Base-by-base conservation (phyloP, 2,888 invertebrate species). In the Acanthococcus lagerstroemiae region DNA sequence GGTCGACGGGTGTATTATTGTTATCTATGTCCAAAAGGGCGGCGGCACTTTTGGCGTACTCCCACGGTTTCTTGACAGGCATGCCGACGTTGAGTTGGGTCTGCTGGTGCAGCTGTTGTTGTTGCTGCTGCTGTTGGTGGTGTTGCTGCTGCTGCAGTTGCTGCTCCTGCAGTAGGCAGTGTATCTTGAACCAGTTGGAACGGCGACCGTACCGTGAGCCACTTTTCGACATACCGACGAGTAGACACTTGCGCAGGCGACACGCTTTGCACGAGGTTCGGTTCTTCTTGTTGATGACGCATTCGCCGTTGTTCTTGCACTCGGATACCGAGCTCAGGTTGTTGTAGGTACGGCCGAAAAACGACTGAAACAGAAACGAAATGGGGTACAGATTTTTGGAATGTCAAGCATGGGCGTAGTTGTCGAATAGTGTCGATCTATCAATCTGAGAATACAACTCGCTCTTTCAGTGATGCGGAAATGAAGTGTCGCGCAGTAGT, bases 111-210 rank as follows among this genome's bases (percentile, higher is more conserved):
- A 22, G 27, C 27, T 27, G 44, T 6, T 1, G 24, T 12, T n/a
- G 15, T 4, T 1, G 57, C 12, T 55, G 60, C n/a, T 55, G 60
- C 12, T 50, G 61, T 12, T 68, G 68, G 3, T 63, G 66, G 0
- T 63, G 67, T 21, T 69, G 68, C 1, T 69, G 69, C 21, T 70
- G 69, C 22, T 70, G 70, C 27, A 74, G 75, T 19, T 76, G 74
- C 73, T 90, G 90, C 73, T 90, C 90, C 76, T 91, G 90, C 1
- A 91, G 82, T 1, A 91, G 80, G 74, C 92, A 92, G 75, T 92
- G 91, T 71, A 92, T 92, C 78, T 93, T 93, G 80, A 93, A 93
- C 91, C 92, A 93, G 78, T 93, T 93, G 57, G 91, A 91, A 60
- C 92, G 81, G 25, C 92, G 81, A 0, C 93, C 93, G 75, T 92